phyloP scores from a whole-genome alignment of 1,140 invertebrate genomes.

The Monomorium pharaonis region DNA sequence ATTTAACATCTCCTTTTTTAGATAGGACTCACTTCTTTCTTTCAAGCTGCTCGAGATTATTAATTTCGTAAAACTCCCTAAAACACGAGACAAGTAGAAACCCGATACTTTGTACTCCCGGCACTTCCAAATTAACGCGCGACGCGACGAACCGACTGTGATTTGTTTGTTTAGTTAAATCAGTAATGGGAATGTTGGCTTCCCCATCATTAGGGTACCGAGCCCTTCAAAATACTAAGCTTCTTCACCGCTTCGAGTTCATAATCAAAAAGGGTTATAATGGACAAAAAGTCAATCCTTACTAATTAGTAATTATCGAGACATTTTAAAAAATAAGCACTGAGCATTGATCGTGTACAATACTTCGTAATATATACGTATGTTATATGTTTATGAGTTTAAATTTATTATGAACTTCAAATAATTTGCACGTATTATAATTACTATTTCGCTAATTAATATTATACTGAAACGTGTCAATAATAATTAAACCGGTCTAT shows the following conservation, averaged over 20 bases:
- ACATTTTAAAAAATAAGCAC: neutral
- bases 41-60: neutral
- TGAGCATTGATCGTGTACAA: neutral
- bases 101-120: neutral
- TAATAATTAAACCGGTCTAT: conserved; percentile 2
- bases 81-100: neutral
- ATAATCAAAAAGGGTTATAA: neutral
- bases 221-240: neutral
- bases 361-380: neutral
- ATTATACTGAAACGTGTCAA: neutral
- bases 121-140: neutral
- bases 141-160: neutral
- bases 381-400: neutral
- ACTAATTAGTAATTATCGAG: neutral
- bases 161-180: neutral
- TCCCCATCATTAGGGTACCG: neutral
- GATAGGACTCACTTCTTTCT: too few relatives aligned
- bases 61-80: neutral
- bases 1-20: too few relatives aligned
- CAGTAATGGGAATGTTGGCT: neutral
- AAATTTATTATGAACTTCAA: conserved; percentile 5
- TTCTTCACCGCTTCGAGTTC: neutral
- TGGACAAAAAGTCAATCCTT: neutral
- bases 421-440: neutral
- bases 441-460: neutral